Base-by-base conservation (phyloP, 2,797 vertebrate species). In the Taeniopygia guttata region DNA sequence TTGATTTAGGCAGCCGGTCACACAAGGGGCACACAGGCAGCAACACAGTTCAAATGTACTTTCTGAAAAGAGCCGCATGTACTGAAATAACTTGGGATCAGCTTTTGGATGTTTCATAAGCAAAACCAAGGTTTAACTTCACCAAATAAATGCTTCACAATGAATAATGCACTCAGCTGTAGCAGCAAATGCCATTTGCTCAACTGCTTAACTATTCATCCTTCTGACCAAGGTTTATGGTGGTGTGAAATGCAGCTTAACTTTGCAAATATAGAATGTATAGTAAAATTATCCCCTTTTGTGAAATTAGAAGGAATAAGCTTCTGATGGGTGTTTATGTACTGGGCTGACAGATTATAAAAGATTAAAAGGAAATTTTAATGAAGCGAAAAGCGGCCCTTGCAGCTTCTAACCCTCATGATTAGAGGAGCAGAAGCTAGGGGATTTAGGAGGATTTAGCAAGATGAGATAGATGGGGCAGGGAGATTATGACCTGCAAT, bases 361-460 rank as follows among this genome's bases (percentile, higher is more conserved):
- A 93, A 93, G 95, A 95, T 97, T 96, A 96, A 96, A 93, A 96
- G 86, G 83, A 96, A 96, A 97, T 94, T 94, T 93, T 95, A 97
- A 96, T 94, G 91, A 96, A 89, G 79, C 17, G 89, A 96, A 97
- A 96, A 95, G 90, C 91, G 96, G 92, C 75, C 81, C 84, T 94
- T 87, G 80, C 77, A 73, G 87, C 56, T 87, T 95, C 90, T 94
- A 89, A 93, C 92, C 90, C 77, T 94, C 79, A 85, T 96, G 91
- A 97, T 97, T 97, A 96, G 77, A 90, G 94, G 75, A 86, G 92
- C 94, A 97, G 89, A 95, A 93, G 63, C 94, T 89, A 51, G 81
- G 55, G 77, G 94, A 93, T 97, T 97, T 97, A 91, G 80, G 32
- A 87, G 92, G 96, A 81, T 96, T 97, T 96, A 97, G 90, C 77